Percentiles rank a stretch among this genome's conserved stretches.
These are phyloP conservation scores for Clistopyga incitator DNA, from an alignment of 2,888 invertebrate genomes.

Conservation along the genomic window DNA sequence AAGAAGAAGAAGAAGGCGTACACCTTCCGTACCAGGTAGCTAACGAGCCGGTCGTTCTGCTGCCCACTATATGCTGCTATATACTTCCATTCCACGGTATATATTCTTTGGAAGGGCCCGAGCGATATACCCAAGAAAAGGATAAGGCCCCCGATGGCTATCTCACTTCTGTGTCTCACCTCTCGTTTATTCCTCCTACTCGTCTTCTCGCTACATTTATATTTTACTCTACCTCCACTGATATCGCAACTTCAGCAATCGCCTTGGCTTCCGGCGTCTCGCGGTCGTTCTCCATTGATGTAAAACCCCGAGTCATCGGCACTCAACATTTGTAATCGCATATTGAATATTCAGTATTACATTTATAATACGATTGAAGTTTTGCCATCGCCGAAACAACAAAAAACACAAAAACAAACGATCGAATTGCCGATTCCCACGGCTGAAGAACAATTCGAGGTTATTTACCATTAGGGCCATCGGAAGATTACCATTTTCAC, in stretches of 20 bases:
- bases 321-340: not conserved
- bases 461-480: not conserved
- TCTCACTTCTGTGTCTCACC: constrained; percentile 29
- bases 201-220: constrained; percentile 2
- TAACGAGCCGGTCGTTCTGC: constrained; percentile 66
- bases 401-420: too few relatives aligned
- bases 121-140: constrained; percentile 22
- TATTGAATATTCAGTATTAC: not conserved
- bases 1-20: constrained; percentile 49
- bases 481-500: too few relatives aligned
- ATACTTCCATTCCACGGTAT: constrained; percentile 35
- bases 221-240: not conserved
- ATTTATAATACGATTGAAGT: not conserved
- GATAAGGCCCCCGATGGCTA: constrained; percentile 24
- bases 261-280: not conserved
- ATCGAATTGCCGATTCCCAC: not conserved
- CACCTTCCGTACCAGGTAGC: constrained; percentile 61
- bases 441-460: not conserved
- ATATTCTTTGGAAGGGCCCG: constrained; percentile 7
- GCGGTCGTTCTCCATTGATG: not conserved
- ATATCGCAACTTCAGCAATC: not conserved
- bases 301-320: not conserved
- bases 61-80: constrained; percentile 15
- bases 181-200: constrained; percentile 11
- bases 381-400: not conserved